phyloP scores from a whole-genome alignment of 2,797 vertebrate genomes.

The Epinephelus coioides region DNA sequence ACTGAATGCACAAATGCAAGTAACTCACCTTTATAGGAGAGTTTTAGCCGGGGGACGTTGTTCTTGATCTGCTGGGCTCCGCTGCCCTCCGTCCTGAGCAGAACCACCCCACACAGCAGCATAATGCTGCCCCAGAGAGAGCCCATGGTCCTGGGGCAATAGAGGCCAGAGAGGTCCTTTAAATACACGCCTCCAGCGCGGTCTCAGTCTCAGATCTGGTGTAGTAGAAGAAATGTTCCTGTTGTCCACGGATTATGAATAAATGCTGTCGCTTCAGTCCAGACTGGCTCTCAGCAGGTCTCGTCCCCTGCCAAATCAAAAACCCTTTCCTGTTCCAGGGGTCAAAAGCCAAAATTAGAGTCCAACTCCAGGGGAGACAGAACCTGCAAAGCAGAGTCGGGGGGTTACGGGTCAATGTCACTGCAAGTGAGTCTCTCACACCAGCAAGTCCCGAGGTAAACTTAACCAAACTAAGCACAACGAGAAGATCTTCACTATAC shows the following conservation, averaged over 20 bases:
- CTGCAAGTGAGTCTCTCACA: slow-evolving; percentile 50
- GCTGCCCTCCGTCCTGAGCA: slow-evolving; percentile 78
- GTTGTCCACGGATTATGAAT: slow-evolving; percentile 41
- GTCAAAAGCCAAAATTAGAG: slow-evolving; percentile 76
- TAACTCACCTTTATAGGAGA: slow-evolving; percentile 95
- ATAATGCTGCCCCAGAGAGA: slow-evolving; percentile 87
- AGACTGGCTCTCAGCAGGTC: slow-evolving; percentile 59
- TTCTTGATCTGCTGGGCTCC: slow-evolving; percentile 89
- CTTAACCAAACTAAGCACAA: slow-evolving; percentile 40
- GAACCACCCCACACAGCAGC: slow-evolving; percentile 89
- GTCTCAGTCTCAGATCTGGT: slow-evolving; percentile 46
- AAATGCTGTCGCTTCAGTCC: slow-evolving; percentile 54
- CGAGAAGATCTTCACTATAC: slow-evolving; percentile 29
- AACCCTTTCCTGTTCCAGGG: slow-evolving; percentile 61
- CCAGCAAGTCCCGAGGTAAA: slow-evolving; percentile 42
- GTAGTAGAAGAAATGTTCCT: slow-evolving; percentile 45
- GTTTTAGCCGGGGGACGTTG: slow-evolving; percentile 94
- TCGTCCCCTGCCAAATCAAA: slow-evolving; percentile 50
- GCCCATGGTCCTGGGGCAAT: slow-evolving; percentile 90
- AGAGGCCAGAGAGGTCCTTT: slow-evolving; percentile 67
- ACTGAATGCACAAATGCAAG: slow-evolving; percentile 6
- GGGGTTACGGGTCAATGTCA: slow-evolving; percentile 69
- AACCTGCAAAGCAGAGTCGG: slow-evolving; percentile 70
- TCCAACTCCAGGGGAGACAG: slow-evolving; percentile 64
- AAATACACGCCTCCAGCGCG: slow-evolving; percentile 65